Base-by-base conservation (phyloP, 1,140 invertebrate genomes). In the Cyphomyrmex costatus region DNA sequence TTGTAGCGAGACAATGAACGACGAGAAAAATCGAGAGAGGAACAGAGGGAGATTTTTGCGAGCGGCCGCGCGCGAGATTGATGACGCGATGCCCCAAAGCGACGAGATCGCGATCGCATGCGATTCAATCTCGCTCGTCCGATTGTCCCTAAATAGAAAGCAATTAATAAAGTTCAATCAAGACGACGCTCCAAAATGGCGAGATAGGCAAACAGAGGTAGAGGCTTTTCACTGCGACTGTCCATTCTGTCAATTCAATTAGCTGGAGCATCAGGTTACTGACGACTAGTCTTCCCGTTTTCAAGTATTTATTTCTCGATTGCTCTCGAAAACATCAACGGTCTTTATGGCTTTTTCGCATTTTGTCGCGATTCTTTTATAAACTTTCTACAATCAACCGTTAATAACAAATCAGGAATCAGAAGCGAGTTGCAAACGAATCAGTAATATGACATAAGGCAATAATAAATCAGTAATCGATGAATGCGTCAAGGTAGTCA, bases 91-190 rank as follows among this genome's bases (percentile, higher is more conserved):
- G n/a, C 46, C 3, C 21, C 7, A 24, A 36, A 68, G 33, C 65
- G 14, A 51, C 14, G 36, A 80, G 63, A 80, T 53, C 77, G 61
- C n/a, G 19, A 42, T 61, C 56, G 42, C 36, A 58, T 42, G 24
- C 73, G 42, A 49, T 80, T 80, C 63, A 71, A 80, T 80, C 30
- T n/a, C 8, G 19, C 24, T 24, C 42, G 27, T n/a, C 56, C 27
- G 66, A 82, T 83, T 83, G 53, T 83, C 79, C 61, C 74, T 60
- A 83, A 82, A 73, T 82, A 82, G 79, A 82, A 83, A 83, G 79
- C 68, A 83, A 83, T 83, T 83, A 83, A 83, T 74, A 83, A 49
- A 58, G 79, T 16, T 16, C 24, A 30, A 65, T 33, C 24, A 51
- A 16, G 30, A n/a, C 36, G 24, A 27, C 53, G 36, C 56, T 30